Percentiles rank a stretch among this genome's conserved stretches.
Conservation (phyloP, 2,113 vertebrate species). For the Melanerpes formicivorus region DNA sequence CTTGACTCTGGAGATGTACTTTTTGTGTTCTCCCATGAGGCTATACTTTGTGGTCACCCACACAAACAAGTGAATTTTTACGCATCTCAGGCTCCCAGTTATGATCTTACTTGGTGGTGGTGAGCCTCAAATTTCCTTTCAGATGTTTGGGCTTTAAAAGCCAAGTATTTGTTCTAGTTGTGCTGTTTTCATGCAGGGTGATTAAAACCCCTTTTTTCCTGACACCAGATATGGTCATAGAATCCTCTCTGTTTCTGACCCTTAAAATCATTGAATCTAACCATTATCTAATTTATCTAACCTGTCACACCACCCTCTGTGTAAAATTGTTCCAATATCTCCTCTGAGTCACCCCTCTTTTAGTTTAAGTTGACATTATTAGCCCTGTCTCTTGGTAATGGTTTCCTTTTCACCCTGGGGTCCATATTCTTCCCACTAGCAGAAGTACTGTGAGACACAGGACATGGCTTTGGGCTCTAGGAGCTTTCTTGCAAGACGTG, state of each 20-base stretch:
- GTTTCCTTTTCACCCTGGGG: background rate
- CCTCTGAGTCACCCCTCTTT: background rate
- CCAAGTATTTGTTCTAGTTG: background rate
- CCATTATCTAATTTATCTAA: no score
- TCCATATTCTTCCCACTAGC: background rate
- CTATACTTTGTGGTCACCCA: background rate
- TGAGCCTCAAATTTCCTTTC: background rate
- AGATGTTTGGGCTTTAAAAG: background rate
- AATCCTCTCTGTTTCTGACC: background rate
- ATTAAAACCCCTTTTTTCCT: background rate
- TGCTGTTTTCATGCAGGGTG: background rate
- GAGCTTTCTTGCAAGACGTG: background rate
- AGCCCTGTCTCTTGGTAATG: background rate
- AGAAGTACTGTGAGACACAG: background rate
- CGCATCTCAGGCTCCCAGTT: background rate
- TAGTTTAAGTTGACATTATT: background rate
- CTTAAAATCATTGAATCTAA: no score
- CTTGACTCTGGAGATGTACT: background rate
- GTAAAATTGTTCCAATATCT: background rate
- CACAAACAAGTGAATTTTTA: background rate
- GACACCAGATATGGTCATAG: fast-evolving
- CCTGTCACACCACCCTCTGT: no score
- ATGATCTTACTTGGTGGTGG: background rate
- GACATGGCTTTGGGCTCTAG: background rate
- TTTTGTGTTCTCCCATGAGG: background rate